These are phyloP conservation scores for Latrodectus hesperus DNA, from an alignment of 2,888 invertebrate genomes.

Conservation along the genomic window DNA sequence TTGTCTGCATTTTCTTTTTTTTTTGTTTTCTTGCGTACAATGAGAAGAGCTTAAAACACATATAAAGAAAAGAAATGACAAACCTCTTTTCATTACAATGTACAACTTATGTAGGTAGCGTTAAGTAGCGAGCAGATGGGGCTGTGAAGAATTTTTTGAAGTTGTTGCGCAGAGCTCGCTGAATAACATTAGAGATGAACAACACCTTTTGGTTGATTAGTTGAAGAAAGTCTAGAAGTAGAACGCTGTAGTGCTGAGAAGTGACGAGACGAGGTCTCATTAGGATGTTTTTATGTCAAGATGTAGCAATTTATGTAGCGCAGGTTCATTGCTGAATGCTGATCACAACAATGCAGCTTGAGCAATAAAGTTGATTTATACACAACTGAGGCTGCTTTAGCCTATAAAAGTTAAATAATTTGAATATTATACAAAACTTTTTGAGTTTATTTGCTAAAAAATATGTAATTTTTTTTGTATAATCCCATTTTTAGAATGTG, in stretches of 20 bases:
- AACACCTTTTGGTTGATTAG: conserved; percentile 54
- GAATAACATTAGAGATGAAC: conserved; percentile 60
- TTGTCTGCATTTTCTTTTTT: background rate
- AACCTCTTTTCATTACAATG: conserved; percentile 59
- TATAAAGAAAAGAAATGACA: conserved; percentile 68
- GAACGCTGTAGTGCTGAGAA: conserved; percentile 31
- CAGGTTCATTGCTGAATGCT: conserved; percentile 65
- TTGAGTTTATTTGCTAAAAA: conserved; percentile 14
- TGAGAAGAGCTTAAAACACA: conserved; percentile 55
- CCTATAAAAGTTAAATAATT: conserved; percentile 69
- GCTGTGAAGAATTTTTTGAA: conserved; percentile 34
- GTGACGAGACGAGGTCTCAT: conserved; percentile 53
- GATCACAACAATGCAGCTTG: conserved; percentile 68
- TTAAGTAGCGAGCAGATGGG: conserved; percentile 53
- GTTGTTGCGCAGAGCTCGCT: conserved; percentile 46
- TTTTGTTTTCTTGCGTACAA: background rate
- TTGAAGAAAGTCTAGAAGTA: conserved; percentile 45
- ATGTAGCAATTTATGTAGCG: conserved; percentile 48
- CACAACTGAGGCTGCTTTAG: conserved; percentile 67
- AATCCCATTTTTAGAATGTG: background rate
- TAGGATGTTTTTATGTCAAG: conserved; percentile 34
- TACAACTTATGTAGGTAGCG: conserved; percentile 57
- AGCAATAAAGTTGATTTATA: conserved; percentile 65
- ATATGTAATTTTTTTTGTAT: conserved; percentile 11
- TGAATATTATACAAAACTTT: conserved; percentile 57